Base-by-base conservation (phyloP, 2,888 invertebrate genomes). In the Panorpa germanica region DNA sequence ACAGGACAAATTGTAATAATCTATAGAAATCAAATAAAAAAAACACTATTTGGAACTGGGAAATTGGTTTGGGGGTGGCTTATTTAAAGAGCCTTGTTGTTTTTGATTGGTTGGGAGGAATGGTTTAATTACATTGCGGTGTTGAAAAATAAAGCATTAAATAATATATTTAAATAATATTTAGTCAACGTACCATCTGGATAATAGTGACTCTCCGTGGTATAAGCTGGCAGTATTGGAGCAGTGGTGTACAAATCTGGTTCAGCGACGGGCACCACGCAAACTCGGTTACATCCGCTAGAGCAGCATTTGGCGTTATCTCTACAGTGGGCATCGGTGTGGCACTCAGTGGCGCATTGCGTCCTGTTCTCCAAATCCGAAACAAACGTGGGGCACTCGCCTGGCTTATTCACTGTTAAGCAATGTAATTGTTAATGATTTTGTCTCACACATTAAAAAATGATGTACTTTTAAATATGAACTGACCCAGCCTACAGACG, bases 271-370 rank as follows among this genome's bases (percentile, higher is more conserved):
- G 75, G 70, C 34, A 56, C 58, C 3, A 70, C 52, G 46, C 88
- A 90, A 15, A 71, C 59, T 15, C 62, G 60, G 23, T 75, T 74
- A 49, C 90, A 88, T 29, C 77, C 81, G 42, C 70, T 70, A 37
- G 54, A 52, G 50, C 90, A 91, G 49, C 90, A 90, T 52, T 88
- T 90, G 47, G 69, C 62, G 14, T 68, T 66, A 18, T 69, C 71
- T 9, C 65, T 53, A 47, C 90, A 91, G 46, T 85, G 81, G 0
- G 80, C 77, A 49, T 90, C 90, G 31, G 69, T 69, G 35, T 60
- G 54, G 45, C 90, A 90, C 48, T 80, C 74, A 18, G 59, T 58
- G 6, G 63, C 65, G 47, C 88, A 86, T 25, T 51, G 43, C 9
- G 61, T 58, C 28, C 56, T 48, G 30, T 52, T 50, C n/a, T 50